phyloP scores from a whole-genome alignment of 1,140 invertebrate genomes.

The Ceratina calcarata region DNA sequence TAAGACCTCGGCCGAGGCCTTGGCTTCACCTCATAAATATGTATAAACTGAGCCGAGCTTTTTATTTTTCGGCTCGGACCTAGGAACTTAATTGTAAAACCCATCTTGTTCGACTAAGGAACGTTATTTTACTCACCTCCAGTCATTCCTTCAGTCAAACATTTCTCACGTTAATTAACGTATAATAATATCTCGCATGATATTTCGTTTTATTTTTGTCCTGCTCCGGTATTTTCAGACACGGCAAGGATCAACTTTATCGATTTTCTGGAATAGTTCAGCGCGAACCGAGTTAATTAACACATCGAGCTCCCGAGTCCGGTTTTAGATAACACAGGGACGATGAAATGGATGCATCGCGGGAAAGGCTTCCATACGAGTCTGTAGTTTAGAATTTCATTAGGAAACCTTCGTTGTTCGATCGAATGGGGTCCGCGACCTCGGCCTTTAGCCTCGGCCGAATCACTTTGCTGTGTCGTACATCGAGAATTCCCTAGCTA shows the following conservation, averaged over 20 bases:
- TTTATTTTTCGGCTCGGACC: conserved; percentile 45
- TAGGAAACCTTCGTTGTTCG: conserved; percentile 35
- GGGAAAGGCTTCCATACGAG: conserved; percentile 2
- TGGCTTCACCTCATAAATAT: conserved; percentile 58
- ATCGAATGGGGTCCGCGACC: conserved; percentile 4
- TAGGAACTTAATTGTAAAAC: conserved; percentile 55
- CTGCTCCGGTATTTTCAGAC: too few species aligned
- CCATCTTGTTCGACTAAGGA: conserved; percentile 7
- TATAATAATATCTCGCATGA: not conserved
- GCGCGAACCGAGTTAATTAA: not conserved
- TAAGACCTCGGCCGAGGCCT: conserved; percentile 48
- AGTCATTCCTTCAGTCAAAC: not conserved
- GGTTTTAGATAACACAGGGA: not conserved
- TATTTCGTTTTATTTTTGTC: too few species aligned
- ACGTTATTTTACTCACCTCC: not conserved
- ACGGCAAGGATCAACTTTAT: not conserved
- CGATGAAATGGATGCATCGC: not conserved
- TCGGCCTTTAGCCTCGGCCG: not conserved
- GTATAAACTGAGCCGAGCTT: conserved; percentile 46
- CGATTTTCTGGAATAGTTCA: not conserved
- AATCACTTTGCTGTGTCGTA: conserved; percentile 33
- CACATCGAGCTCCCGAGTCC: not conserved
- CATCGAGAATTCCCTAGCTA: conserved; percentile 49
- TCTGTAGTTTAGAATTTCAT: conserved; percentile 28
- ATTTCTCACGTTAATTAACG: not conserved